Base-by-base conservation (phyloP, 2,888 invertebrate genomes). In the Drosophila maculinotata region DNA sequence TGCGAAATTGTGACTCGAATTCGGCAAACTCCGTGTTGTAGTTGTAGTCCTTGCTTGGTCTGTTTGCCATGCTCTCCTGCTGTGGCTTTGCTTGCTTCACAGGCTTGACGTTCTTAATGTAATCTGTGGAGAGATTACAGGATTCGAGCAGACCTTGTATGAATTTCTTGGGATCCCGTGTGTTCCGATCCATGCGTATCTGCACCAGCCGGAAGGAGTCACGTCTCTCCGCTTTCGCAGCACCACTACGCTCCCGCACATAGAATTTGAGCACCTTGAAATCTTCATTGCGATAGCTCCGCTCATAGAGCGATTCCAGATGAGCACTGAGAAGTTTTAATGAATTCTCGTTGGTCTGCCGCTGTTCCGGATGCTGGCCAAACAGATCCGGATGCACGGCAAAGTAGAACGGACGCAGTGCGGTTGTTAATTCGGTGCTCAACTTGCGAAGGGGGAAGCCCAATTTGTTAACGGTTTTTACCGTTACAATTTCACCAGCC, bases 331-430 rank as follows among this genome's bases (percentile, higher is more conserved):
- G 92, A 78, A 95, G 94, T 90, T 98, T 97, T 63, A 98, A 91
- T 0, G 98, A 98, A 86, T 96, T 95, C 92, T 98, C 98, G 93
- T 98, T 98, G 1, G 95, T 94, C 74, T 94, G 94, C 95, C 98
- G 69, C 92, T 98, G 97, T 89, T 94, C 94, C 30, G 98, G 98
- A 93, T 96, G 95, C 92, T 96, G 95, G 52, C 97, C 97, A 93
- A 98, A 98, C 41, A 98, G 93, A 92, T 98, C 98, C 9, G 98
- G 98, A 93, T 98, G 98, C 2, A 98, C 98, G 60, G 95, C 95
- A 91, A 98, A 98, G 92, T 98, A 98, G 92, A 98, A 98, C 4
- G 98, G 98, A 64, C 98, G 93, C 41, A 98, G 92, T 0, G 98
- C 98, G 20, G 97, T 95, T 0, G 98, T 96, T 15, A 98, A 94